Base-by-base conservation (phyloP, 2,797 vertebrate species). In the Parauchenoglanis punctatus region DNA sequence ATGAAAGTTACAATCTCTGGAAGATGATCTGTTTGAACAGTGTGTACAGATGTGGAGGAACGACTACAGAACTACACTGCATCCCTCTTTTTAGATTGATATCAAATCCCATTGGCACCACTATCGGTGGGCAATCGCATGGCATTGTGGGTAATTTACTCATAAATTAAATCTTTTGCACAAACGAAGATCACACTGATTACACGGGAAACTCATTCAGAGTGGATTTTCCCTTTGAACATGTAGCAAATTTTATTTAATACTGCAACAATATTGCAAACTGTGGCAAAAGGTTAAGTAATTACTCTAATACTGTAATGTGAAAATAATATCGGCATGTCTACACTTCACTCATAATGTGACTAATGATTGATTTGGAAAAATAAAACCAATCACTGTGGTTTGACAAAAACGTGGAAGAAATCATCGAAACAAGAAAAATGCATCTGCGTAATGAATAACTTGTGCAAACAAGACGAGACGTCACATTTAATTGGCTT, bases 371-470 rank as follows among this genome's bases (percentile, higher is more conserved):
- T 61, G 58, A 81, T 81, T 63, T 46, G 58, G 35, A 46, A 81
- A 81, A 63, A 81, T 81, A 81, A 63, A 63, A 63, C 58, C 58
- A 28, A 81, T 81, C 58, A n/a, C 12, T 44, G 58, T 63, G 80
- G 58, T 15, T 10, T n/a, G 7, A 63, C 58, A 46, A 63, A 46
- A 63, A 63, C 12, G 2, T 46, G 7, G 59, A 63, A 6, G 58
- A 63, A 63, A 46, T 81, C 80, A n/a, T 23, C 12, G 58, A 46
- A 81, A 81, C 23, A 8, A 63, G 76, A 63, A 81, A 81, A 81
- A 81, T 81, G 80, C 35, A 46, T 63, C 35, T 86, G 76, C 63
- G 70, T 67, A 80, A 80, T 67, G 44, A 85, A 75, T 25, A 77
- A 52, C 46, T 54, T 40, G 58, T 18, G 49, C 65, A 81, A 70